Conservation (phyloP, 1,140 invertebrate genomes). For the Lepidurus arcticus region DNA sequence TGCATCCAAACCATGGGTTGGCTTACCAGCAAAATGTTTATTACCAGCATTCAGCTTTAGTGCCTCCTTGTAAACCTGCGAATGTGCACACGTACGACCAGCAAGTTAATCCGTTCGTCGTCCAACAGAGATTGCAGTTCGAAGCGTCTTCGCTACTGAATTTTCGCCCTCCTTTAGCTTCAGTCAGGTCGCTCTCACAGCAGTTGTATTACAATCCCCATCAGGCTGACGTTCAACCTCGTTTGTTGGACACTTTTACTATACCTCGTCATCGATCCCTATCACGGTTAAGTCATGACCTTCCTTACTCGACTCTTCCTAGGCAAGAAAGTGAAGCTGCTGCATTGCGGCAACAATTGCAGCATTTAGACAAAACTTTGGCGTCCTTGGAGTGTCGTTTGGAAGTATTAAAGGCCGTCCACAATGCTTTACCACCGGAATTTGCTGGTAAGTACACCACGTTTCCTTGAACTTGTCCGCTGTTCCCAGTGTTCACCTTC, state of each 20-base stretch:
- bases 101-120: not conserved
- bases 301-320: not conserved
- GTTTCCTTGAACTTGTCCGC: slow-evolving; percentile 8
- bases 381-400: slow-evolving; percentile 43
- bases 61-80: not conserved
- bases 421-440: slow-evolving; percentile 41
- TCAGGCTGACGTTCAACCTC: not conserved
- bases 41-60: not conserved
- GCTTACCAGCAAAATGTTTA: not conserved
- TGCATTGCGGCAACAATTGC: slow-evolving; percentile 39
- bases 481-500: not conserved
- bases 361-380: slow-evolving; percentile 42
- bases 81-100: not conserved
- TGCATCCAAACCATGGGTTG: not conserved
- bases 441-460: slow-evolving; percentile 39
- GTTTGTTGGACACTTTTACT: not conserved
- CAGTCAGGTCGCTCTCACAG: not conserved
- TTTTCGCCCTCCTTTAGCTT: not conserved
- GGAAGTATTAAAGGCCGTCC: slow-evolving; percentile 42
- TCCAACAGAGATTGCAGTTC: not conserved
- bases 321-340: not conserved
- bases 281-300: not conserved
- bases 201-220: not conserved
- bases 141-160: not conserved
- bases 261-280: not conserved